These are phyloP conservation scores for Kryptolebias ocellatus DNA, from an alignment of 2,797 vertebrate genomes.

Conservation along the genomic window DNA sequence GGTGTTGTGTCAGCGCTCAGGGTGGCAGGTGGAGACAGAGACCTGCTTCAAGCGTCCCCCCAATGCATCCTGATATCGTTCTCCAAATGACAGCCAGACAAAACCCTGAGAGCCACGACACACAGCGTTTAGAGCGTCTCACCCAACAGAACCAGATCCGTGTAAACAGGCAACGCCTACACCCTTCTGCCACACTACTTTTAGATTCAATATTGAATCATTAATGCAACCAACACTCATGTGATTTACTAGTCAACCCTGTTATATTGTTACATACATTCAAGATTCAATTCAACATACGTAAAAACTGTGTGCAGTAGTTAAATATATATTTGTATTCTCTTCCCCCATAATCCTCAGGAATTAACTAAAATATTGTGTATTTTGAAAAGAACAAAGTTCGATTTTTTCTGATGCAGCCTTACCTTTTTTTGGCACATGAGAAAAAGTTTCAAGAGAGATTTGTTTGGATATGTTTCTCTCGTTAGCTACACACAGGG, in stretches of 20 bases:
- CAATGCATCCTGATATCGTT: conserved; percentile 46
- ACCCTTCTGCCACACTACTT: conserved; percentile 60
- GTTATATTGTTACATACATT: conserved; percentile 1
- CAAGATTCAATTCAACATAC: not conserved
- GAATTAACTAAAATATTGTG: too few species aligned
- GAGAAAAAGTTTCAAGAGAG: conserved; percentile 52
- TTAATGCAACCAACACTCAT: conserved; percentile 36
- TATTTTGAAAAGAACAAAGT: too few species aligned
- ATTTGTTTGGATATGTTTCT: conserved; percentile 62
- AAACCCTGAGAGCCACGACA: conserved; percentile 41
- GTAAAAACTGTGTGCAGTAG: too few species aligned
- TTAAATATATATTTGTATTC: too few species aligned
- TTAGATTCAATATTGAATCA: conserved; percentile 56
- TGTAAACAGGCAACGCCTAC: conserved; percentile 55
- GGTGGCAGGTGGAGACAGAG: conserved; percentile 57
- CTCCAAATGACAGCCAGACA: conserved; percentile 34
- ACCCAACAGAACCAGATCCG: conserved; percentile 52
- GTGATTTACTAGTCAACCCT: conserved; percentile 35
- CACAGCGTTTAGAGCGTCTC: conserved; percentile 45
- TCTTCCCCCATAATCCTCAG: too few species aligned
- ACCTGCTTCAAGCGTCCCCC: conserved; percentile 59
- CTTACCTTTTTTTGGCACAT: conserved; percentile 27
- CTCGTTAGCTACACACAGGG: conserved; percentile 57
- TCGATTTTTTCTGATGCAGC: not conserved
- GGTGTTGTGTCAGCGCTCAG: conserved; percentile 46